These are phyloP conservation scores for Lepidocolaptes lacrymiger DNA, from an alignment of 2,797 vertebrate species.

Conservation along the genomic window DNA sequence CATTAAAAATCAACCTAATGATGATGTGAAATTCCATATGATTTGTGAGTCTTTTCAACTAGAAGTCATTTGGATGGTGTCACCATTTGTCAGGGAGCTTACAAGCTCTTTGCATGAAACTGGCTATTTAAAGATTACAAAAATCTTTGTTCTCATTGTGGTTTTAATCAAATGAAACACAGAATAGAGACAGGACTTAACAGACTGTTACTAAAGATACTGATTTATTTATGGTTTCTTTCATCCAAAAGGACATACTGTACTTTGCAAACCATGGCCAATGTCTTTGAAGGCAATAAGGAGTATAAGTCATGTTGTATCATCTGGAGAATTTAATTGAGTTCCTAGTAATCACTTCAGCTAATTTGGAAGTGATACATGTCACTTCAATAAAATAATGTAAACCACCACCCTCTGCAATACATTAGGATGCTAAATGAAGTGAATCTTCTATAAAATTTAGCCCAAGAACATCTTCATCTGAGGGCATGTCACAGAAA, in stretches of 20 bases:
- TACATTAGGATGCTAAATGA: neutral
- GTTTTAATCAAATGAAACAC: constrained; percentile 25
- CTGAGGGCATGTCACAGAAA: neutral
- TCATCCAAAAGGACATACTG: neutral
- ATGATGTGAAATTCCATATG: neutral
- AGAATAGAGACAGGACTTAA: neutral
- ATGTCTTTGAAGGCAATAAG: constrained; percentile 3
- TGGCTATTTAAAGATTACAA: neutral
- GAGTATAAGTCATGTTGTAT: neutral
- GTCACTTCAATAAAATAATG: neutral
- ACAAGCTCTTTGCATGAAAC: neutral
- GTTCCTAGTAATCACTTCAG: neutral
- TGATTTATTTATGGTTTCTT: constrained; percentile 15
- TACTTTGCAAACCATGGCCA: constrained; percentile 14
- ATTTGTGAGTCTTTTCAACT: neutral
- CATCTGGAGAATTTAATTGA: constrained; percentile 2
- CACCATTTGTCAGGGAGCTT: neutral
- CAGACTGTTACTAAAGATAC: constrained; percentile 6
- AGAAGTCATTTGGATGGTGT: neutral
- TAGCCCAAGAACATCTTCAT: neutral
- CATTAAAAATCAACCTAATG: neutral
- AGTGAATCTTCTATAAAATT: neutral
- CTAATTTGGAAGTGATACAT: constrained; percentile 31
- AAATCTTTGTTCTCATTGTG: constrained; percentile 14
- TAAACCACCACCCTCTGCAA: constrained; percentile 10